A percentile compares a stretch with the other conserved stretches of the same genome.
Evolutionary conservation across 2,888 invertebrate species (phyloP).

Genomic region (Phalera bucephala): DNA sequence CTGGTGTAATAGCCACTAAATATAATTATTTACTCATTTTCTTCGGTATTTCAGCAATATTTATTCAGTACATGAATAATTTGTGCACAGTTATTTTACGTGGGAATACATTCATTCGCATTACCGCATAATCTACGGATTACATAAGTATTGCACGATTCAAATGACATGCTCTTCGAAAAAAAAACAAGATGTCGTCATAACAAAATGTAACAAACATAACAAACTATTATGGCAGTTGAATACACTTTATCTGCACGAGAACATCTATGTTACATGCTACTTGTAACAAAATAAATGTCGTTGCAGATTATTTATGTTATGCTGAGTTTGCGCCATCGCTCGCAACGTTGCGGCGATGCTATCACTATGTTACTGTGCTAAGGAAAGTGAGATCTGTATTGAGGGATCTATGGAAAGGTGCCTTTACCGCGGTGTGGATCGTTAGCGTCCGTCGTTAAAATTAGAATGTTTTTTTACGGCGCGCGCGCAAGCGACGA

Average conservation of each 20-base stretch:
- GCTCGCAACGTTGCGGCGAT: constrained; percentile 45
- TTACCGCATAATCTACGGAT: constrained; percentile 11
- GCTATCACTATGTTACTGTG: constrained; percentile 58
- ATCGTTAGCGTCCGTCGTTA: constrained; percentile 58
- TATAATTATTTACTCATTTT: constrained; percentile 10
- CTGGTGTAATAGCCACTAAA: background rate
- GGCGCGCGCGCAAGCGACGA: constrained; percentile 44
- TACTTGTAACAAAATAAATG: constrained; percentile 62
- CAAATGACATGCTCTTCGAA: constrained; percentile 10
- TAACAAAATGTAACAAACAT: constrained; percentile 42
- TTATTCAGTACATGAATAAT: constrained; percentile 9
- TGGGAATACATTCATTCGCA: constrained; percentile 8
- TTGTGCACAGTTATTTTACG: constrained; percentile 12
- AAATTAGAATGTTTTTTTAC: constrained; percentile 69
- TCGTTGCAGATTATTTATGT: constrained; percentile 58
- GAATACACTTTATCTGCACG: constrained; percentile 55
- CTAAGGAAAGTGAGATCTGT: constrained; percentile 66
- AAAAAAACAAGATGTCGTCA: constrained; percentile 38
- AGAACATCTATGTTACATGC: constrained; percentile 58
- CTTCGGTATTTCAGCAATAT: constrained; percentile 7
- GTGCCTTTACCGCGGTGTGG: constrained; percentile 15
- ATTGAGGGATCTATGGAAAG: constrained; percentile 51
- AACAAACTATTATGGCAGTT: constrained; percentile 52
- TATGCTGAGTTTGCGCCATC: constrained; percentile 50
- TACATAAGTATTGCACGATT: constrained; percentile 14